These are phyloP conservation scores for Congeria kusceri DNA, from an alignment of 2,888 invertebrate species.

Conservation along the genomic window DNA sequence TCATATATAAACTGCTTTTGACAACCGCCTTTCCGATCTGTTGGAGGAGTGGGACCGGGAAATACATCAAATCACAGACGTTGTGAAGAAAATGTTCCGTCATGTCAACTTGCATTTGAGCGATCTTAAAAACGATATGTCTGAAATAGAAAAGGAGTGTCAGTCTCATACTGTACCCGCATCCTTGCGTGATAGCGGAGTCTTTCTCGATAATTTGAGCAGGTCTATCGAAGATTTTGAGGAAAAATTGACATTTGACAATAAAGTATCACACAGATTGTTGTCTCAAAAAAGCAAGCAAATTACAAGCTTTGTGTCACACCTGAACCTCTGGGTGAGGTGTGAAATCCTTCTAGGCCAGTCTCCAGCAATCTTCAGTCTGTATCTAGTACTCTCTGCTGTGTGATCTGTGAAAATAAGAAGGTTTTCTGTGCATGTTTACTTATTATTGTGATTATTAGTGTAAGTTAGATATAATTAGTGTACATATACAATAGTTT, in stretches of 20 bases:
- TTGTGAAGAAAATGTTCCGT: slow-evolving; percentile 59
- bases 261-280: slow-evolving; percentile 37
- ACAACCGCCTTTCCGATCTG: slow-evolving; percentile 59
- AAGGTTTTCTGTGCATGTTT: too few species aligned
- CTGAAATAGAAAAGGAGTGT: slow-evolving; percentile 60
- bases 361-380: too few species aligned
- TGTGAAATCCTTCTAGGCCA: too few species aligned
- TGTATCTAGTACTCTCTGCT: too few species aligned
- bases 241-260: slow-evolving; percentile 30
- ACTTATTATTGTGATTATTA: too few species aligned
- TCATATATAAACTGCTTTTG: slow-evolving; percentile 50
- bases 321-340: slow-evolving; percentile 56
- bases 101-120: slow-evolving; percentile 66
- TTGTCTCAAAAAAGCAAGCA: slow-evolving; percentile 26
- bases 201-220: slow-evolving; percentile 31
- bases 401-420: too few species aligned
- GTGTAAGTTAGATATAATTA: too few species aligned
- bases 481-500: too few species aligned
- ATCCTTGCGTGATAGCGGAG: slow-evolving; percentile 12
- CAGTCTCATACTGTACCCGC: slow-evolving; percentile 20
- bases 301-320: slow-evolving; percentile 40
- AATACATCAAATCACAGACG: slow-evolving; percentile 41
- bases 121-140: slow-evolving; percentile 68
- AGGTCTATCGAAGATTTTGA: slow-evolving; percentile 48
- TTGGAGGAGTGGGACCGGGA: slow-evolving; percentile 68